Evolutionary conservation across 2,888 invertebrate species (phyloP), one percentile per base, ranked within the genome.

Genomic region (Drosophila limbata): DNA sequence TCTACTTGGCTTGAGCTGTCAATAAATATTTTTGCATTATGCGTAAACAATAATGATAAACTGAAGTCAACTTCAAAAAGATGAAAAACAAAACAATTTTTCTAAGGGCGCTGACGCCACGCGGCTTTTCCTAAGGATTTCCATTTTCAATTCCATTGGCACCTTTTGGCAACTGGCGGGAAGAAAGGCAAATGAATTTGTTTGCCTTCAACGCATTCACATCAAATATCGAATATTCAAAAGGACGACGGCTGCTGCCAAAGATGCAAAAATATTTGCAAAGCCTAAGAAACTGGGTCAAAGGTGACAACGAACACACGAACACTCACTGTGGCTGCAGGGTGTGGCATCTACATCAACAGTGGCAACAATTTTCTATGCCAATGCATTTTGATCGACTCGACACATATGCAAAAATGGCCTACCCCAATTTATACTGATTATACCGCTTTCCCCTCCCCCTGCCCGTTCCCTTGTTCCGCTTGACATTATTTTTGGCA

Each of bases 401-500:
- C 68, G 15, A 48, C 35, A 31, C 39, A 63, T 88, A 88, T 88
- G 88, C 86, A 86, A 86, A 86, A 85, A 63, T 78, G 64, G 25
- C 62, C 69, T 52, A 50, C 19, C 50, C 69, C 48, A 45, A 47
- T 21, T 21, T n/a, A 37, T n/a, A 4, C 21, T 17, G 9, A n/a
- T n/a, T n/a, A n/a, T n/a, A n/a, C 48, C 66, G 50, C 51, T 48
- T 19, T 51, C 55, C 57, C 42, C 28, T n/a, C 1, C 28, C 37
- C 9, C 15, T 31, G 8, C 11, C 17, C 3, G 39, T 61, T 63
- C 53, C 57, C 82, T 72, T 75, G 86, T 84, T 78, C 80, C 88
- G 88, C 86, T 82, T 77, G 69, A 78, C 75, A 82, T 86, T 88
- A 82, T 81, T 80, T 88, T 72, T 65, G 77, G 69, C 79, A 77